phyloP scores from a whole-genome alignment of 2,888 invertebrate species.

The Rapana venosa region DNA sequence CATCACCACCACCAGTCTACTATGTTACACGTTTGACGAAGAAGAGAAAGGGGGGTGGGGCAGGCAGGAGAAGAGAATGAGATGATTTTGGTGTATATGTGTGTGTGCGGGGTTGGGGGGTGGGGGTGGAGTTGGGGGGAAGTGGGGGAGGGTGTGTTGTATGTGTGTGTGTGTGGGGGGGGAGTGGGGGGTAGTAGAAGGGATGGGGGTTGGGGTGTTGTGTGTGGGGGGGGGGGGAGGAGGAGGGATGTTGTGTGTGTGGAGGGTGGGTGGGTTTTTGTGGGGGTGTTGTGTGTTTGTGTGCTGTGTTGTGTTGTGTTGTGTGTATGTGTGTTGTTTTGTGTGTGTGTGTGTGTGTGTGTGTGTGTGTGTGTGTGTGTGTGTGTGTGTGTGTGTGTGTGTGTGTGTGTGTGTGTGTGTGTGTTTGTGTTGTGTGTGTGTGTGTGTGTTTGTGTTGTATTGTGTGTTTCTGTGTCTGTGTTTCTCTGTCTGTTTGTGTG shows the following conservation, averaged over 20 bases:
- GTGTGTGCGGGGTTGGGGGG: background rate
- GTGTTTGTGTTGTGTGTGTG: constrained; percentile 11
- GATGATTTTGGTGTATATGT: background rate
- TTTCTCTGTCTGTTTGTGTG: too few relatives aligned
- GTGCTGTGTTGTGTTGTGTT: background rate
- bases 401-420: background rate
- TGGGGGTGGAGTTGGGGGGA: background rate
- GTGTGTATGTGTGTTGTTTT: background rate
- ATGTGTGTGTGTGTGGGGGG: too few relatives aligned
- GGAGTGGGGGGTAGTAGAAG: too few relatives aligned
- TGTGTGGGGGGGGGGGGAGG: too few relatives aligned
- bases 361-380: background rate
- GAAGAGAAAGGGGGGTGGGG: background rate
- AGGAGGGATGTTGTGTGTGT: too few relatives aligned
- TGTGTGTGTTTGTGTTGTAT: background rate
- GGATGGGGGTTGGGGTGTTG: too few relatives aligned
- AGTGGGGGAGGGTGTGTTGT: too few relatives aligned
- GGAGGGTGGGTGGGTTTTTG: too few relatives aligned
- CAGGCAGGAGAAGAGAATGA: background rate
- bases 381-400: background rate
- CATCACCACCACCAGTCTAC: constrained; percentile 28
- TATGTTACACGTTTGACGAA: constrained; percentile 38
- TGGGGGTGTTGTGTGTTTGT: background rate
- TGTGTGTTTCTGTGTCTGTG: too few relatives aligned
- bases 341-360: background rate